phyloP scores from a whole-genome alignment of 2,888 invertebrate genomes.

The Rhagium mordax region DNA sequence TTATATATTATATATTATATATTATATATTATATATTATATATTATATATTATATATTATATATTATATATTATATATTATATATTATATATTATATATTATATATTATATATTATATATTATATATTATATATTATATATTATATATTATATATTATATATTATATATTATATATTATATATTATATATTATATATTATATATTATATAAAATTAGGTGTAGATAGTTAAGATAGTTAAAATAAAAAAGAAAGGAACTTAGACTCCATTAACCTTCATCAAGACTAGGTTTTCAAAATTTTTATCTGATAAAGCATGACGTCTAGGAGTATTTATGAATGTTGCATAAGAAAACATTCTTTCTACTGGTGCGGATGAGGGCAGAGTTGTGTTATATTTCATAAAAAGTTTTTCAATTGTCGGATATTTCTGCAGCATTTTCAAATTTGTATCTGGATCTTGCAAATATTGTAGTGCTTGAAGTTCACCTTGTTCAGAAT shows the following conservation, averaged over 20 bases:
- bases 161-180: too few species aligned
- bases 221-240: not conserved
- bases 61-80: too few species aligned
- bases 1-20: too few species aligned
- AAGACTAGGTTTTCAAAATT: slow-evolving; percentile 41
- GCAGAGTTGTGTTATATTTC: slow-evolving; percentile 36
- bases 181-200: too few species aligned
- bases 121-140: too few species aligned
- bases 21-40: too few species aligned
- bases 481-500: slow-evolving; percentile 5
- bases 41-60: too few species aligned
- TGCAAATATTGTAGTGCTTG: slow-evolving; percentile 33
- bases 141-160: too few species aligned
- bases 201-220: not conserved
- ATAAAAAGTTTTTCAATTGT: slow-evolving; percentile 27
- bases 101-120: too few species aligned
- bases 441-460: slow-evolving; percentile 17
- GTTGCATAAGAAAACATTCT: slow-evolving; percentile 37
- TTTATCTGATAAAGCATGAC: slow-evolving; percentile 39
- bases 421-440: slow-evolving; percentile 35
- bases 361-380: slow-evolving; percentile 39
- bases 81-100: too few species aligned
- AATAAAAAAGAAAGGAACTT: not conserved
- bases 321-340: slow-evolving; percentile 36
- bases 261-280: slow-evolving; percentile 26